These are phyloP conservation scores for Rhimphoctona megacephalus DNA, from an alignment of 2,888 invertebrate species.

Conservation along the genomic window DNA sequence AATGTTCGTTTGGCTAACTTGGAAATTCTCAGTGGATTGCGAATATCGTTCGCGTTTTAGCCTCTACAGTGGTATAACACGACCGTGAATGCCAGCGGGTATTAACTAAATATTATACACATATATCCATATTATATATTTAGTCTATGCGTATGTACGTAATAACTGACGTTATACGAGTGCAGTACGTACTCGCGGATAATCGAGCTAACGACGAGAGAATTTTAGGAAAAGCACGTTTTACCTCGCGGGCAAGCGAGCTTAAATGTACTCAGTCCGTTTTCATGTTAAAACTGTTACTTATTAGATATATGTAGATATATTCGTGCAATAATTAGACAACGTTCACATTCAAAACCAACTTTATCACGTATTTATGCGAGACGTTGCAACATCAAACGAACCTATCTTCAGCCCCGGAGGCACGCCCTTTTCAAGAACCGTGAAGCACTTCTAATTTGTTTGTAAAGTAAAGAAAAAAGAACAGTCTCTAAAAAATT, in stretches of 20 bases:
- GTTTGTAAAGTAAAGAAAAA: background rate
- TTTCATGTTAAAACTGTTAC: constrained; percentile 27
- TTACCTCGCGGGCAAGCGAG: constrained; percentile 57
- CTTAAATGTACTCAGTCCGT: constrained; percentile 49
- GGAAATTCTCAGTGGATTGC: constrained; percentile 67
- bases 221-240: constrained; percentile 72
- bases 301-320: constrained; percentile 28
- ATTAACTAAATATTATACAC: constrained; percentile 57
- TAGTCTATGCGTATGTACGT: background rate
- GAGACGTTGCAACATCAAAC: constrained; percentile 20
- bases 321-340: constrained; percentile 52
- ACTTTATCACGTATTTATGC: constrained; percentile 24
- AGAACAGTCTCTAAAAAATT: background rate
- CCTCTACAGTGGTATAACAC: constrained; percentile 71
- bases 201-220: constrained; percentile 68
- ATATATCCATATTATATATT: background rate
- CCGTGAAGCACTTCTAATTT: background rate
- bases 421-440: background rate
- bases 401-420: constrained; percentile 2
- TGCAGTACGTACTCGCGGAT: constrained; percentile 50
- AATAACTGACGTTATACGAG: constrained; percentile 19
- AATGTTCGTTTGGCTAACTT: constrained; percentile 66
- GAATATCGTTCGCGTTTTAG: constrained; percentile 67
- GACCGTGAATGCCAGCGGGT: constrained; percentile 63
- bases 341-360: constrained; percentile 9